A percentile compares a stretch with the other conserved stretches of the same genome.
Conservation (phyloP, 2,888 invertebrate genomes). For the Sarcophaga rosellei region DNA sequence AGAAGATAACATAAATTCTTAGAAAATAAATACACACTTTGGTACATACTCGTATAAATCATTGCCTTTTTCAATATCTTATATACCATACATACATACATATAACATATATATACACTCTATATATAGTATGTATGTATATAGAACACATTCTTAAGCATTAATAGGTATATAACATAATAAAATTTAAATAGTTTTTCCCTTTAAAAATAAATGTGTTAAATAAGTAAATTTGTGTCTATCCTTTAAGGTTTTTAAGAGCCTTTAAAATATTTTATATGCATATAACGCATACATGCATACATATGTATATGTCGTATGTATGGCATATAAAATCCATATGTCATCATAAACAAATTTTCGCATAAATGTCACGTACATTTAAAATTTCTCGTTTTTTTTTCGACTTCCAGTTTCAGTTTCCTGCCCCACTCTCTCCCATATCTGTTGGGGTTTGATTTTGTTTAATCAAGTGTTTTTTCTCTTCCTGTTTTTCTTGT, state of each 20-base stretch:
- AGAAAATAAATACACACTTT: conserved; percentile 66
- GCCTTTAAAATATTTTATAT: not conserved
- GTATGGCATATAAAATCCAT: conserved; percentile 50
- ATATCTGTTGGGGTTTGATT: too few species aligned
- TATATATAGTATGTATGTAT: not conserved
- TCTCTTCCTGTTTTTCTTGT: too few species aligned
- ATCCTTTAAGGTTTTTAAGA: not conserved
- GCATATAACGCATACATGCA: not conserved
- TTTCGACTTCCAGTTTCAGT: not conserved
- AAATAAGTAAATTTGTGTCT: too few species aligned
- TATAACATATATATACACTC: not conserved
- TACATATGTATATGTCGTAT: conserved; percentile 25
- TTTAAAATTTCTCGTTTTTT: conserved; percentile 72
- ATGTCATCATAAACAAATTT: conserved; percentile 70
- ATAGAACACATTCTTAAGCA: not conserved
- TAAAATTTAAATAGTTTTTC: not conserved
- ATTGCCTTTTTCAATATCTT: too few species aligned
- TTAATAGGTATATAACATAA: not conserved
- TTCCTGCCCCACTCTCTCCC: too few species aligned
- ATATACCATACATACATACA: too few species aligned
- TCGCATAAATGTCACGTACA: conserved; percentile 81
- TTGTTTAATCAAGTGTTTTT: too few species aligned
- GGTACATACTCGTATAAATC: not conserved
- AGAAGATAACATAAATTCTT: conserved; percentile 43
- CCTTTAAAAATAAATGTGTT: not conserved